These are phyloP conservation scores for Trachelipus rathkii DNA, from an alignment of 1,140 invertebrate genomes.

Conservation along the genomic window DNA sequence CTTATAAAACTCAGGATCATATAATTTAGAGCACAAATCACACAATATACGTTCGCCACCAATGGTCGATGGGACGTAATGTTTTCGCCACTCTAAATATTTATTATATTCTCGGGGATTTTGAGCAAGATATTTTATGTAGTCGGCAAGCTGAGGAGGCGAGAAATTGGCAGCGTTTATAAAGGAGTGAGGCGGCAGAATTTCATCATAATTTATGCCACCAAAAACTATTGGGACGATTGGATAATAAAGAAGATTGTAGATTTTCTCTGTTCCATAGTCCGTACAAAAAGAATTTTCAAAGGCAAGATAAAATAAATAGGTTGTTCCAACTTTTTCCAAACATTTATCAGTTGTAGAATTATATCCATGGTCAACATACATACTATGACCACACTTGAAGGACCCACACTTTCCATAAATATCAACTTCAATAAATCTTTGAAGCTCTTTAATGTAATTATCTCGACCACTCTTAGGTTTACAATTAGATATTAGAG, in stretches of 20 bases:
- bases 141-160: conserved; percentile 36
- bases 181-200: conserved; percentile 32
- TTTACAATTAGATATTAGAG: conserved; percentile 95
- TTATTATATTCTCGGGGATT: conserved; percentile 41
- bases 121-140: conserved; percentile 46
- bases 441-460: conserved; percentile 77
- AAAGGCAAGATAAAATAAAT: conserved; percentile 53
- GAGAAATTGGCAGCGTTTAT: conserved; percentile 30
- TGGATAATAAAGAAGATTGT: conserved; percentile 44
- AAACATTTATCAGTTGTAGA: conserved; percentile 44
- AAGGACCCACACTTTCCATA: conserved; percentile 84
- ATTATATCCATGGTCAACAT: conserved; percentile 21
- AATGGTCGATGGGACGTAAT: conserved; percentile 47
- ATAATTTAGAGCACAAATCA: conserved; percentile 43
- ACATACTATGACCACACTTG: conserved; percentile 57
- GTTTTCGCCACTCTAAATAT: conserved; percentile 42
- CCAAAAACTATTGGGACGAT: conserved; percentile 38
- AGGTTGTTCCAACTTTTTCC: conserved; percentile 35
- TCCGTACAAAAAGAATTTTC: conserved; percentile 54
- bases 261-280: conserved; percentile 55
- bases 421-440: conserved; percentile 84
- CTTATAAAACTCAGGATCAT: conserved; percentile 23
- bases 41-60: conserved; percentile 38
- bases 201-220: conserved; percentile 22
- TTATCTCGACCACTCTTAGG: conserved; percentile 78